Evolutionary conservation across 2,113 vertebrate species (phyloP), one percentile per base, ranked within the genome.

Genomic region (Sus scrofa): DNA sequence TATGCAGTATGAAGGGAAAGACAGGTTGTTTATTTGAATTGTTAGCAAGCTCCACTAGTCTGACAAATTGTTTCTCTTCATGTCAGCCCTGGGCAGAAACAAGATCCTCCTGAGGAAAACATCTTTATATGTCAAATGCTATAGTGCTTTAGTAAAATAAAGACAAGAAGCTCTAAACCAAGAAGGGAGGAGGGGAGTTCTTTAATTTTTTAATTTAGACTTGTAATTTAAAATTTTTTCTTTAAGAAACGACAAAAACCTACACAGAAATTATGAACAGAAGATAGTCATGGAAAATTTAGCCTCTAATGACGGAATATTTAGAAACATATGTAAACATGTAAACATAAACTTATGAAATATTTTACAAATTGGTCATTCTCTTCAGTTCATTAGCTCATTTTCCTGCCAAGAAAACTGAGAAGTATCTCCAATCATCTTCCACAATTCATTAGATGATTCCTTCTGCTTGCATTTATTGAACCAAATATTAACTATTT

Each of bases 11-110:
- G 77, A 94, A 95, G 90, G 44, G 86, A 96, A 81, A 96, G 2
- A 77, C 83, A 86, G 18, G 54, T 32, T 93, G 89, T 39, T 65
- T 96, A 97, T 96, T 95, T 97, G 86, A 98, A 97, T 94, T 97
- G 83, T 94, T 96, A 98, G 92, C 65, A 97, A 98, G 92, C 54
- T 95, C 70, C 65, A 94, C 78, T 71, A 94, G 90, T 78, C 79
- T 95, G 86, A 89, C 73, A 95, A 96, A 95, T 94, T 94, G 81
- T 92, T n/a, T 96, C 88, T 77, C 65, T 92, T 96, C 92, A 89
- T 85, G 70, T 96, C 65, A 97, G 27, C 27, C 87, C 63, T 2
- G 0, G 87, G 85, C 68, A 52, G 75, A 97, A 98, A 93, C 34
- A 95, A 94, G 52, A 79, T 18, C 90, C 91, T 97, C 89, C 70